phyloP scores from a whole-genome alignment of 2,113 vertebrate species.

The Illadopsis cleaveri region DNA sequence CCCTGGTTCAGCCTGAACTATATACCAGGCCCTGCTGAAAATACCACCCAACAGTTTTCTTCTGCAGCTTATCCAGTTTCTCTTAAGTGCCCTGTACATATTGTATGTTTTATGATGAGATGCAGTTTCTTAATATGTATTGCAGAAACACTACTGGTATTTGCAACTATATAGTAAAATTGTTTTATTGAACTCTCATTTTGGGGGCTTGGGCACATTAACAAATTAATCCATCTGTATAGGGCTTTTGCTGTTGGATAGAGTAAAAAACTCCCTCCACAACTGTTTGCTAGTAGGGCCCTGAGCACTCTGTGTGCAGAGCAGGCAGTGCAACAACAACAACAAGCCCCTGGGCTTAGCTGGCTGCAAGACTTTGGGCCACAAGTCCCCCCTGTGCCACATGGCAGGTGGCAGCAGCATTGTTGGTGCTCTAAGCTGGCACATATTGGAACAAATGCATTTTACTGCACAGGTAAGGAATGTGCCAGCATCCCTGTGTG shows the following conservation, averaged over 20 bases:
- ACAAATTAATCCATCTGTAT: slow-evolving; percentile 83
- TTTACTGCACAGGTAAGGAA: slow-evolving; percentile 83
- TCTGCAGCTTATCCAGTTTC: slow-evolving; percentile 99
- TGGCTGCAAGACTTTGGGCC: slow-evolving; percentile 68
- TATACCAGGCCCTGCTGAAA: slow-evolving; percentile 99
- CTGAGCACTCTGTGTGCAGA: slow-evolving; percentile 65
- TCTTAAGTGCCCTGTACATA: slow-evolving; percentile 97
- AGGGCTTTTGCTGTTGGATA: slow-evolving; percentile 88
- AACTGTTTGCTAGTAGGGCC: slow-evolving; percentile 67
- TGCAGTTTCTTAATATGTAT: slow-evolving; percentile 86
- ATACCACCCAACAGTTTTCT: slow-evolving; percentile 99
- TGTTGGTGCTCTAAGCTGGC: slow-evolving; percentile 74
- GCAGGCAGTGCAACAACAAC: slow-evolving; percentile 60
- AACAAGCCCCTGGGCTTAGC: slow-evolving; percentile 41
- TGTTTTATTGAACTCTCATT: slow-evolving; percentile 86
- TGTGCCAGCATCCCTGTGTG: slow-evolving; percentile 70
- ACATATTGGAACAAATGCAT: slow-evolving; percentile 71
- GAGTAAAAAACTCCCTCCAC: slow-evolving; percentile 67
- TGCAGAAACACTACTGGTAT: slow-evolving; percentile 86
- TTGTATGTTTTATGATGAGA: slow-evolving; percentile 91
- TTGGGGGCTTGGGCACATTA: slow-evolving; percentile 89
- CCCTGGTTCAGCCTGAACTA: slow-evolving; percentile 99
- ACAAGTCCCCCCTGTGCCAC: slow-evolving; percentile 66
- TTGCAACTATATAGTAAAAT: slow-evolving; percentile 83
- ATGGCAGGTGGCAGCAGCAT: slow-evolving; percentile 58